phyloP scores from a whole-genome alignment of 2,797 vertebrate genomes.

The Chaetophractus vellerosus region DNA sequence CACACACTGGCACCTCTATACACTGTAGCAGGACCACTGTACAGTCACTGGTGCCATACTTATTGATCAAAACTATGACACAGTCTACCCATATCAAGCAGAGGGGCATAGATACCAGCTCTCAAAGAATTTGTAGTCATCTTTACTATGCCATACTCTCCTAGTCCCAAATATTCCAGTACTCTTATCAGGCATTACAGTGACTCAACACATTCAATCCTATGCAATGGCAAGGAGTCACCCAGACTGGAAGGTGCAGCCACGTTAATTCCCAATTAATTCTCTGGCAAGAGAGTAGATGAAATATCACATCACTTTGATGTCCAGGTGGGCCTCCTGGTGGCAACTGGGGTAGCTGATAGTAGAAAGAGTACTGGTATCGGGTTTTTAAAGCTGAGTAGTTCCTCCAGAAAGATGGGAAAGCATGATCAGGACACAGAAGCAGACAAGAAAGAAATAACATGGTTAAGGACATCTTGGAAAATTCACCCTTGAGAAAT shows the following conservation, averaged over 20 bases:
- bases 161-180: neutral
- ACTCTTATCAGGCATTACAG: neutral
- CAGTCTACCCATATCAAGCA: neutral
- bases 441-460: neutral
- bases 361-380: neutral
- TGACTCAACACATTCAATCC: neutral
- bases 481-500: neutral
- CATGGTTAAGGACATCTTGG: neutral
- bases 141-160: neutral
- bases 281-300: neutral
- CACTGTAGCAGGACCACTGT: neutral
- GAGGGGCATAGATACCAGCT: neutral
- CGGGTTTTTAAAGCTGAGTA: neutral
- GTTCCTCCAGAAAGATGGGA: neutral
- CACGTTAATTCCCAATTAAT: neutral
- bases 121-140: neutral
- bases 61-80: neutral
- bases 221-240: neutral
- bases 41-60: neutral
- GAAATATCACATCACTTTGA: neutral
- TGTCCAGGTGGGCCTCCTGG: neutral
- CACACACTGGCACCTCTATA: too few species aligned
- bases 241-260: neutral
- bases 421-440: constrained; percentile 29
- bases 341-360: neutral